Evolutionary conservation across 2,113 vertebrate genomes (phyloP).

Genomic region (Cygnus atratus): DNA sequence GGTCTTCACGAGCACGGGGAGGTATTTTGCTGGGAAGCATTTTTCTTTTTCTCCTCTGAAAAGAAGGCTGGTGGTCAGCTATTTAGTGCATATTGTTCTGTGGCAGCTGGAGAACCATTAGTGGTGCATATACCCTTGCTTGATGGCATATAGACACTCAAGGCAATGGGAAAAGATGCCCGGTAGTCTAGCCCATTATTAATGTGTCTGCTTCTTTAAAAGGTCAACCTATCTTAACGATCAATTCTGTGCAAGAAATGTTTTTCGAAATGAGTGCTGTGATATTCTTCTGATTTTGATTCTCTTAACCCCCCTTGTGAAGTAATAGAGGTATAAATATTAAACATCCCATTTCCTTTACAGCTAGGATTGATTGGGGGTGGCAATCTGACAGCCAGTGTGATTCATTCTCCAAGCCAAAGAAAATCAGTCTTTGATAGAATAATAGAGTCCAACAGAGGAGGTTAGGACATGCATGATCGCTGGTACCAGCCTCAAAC

Average conservation of each 20-base stretch:
- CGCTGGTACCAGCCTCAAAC: not conserved
- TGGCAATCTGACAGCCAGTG: not conserved
- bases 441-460: slow-evolving; percentile 4
- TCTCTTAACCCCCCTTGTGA: slow-evolving; percentile 25
- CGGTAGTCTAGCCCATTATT: slow-evolving; percentile 31
- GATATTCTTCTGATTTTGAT: slow-evolving; percentile 44
- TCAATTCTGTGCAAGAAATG: slow-evolving; percentile 2
- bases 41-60: not conserved
- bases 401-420: slow-evolving; percentile 15
- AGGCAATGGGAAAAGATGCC: not conserved
- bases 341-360: slow-evolving; percentile 60
- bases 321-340: slow-evolving; percentile 66
- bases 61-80: not conserved
- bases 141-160: not conserved
- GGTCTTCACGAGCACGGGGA: not conserved
- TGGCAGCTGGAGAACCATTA: not conserved
- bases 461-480: not conserved
- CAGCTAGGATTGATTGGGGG: slow-evolving; percentile 4
- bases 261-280: slow-evolving; percentile 39
- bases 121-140: not conserved
- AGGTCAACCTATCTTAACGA: slow-evolving; percentile 50
- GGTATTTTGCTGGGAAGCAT: not conserved
- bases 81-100: not conserved
- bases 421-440: slow-evolving; percentile 9
- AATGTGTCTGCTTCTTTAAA: slow-evolving; percentile 45